Evolutionary conservation across 2,888 invertebrate species (phyloP).

Genomic region (Calliphora vomitoria): DNA sequence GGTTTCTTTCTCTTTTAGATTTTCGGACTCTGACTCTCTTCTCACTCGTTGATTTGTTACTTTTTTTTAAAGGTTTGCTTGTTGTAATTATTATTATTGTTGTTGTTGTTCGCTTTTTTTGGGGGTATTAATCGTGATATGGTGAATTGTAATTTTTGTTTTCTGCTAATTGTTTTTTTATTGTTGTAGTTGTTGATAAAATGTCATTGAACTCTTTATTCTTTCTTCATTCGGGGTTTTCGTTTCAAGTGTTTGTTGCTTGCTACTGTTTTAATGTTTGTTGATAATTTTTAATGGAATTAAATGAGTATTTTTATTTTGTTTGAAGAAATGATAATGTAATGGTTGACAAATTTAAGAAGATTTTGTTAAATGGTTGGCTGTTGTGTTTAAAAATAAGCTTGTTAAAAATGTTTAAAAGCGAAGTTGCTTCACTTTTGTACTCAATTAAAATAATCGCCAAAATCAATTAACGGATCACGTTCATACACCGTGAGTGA

Average conservation of each 20-base stretch:
- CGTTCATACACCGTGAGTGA: not conserved
- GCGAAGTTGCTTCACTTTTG: not conserved
- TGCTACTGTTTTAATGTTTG: slow-evolving; percentile 40
- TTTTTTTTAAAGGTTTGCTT: slow-evolving; percentile 20
- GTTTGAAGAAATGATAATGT: not conserved
- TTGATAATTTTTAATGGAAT: not conserved
- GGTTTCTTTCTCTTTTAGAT: slow-evolving; percentile 22
- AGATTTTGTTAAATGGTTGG: not conserved
- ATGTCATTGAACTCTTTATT: slow-evolving; percentile 76
- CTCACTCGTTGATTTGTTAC: slow-evolving; percentile 6
- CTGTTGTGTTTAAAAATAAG: not conserved
- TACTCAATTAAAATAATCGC: not conserved
- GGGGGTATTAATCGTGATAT: slow-evolving; percentile 32
- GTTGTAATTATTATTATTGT: not conserved
- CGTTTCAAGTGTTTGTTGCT: slow-evolving; percentile 2
- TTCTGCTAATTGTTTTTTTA: slow-evolving; percentile 43
- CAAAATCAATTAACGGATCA: not conserved
- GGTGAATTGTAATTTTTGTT: slow-evolving; percentile 41
- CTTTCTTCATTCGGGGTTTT: not conserved
- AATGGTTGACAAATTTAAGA: not conserved
- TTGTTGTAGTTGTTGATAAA: slow-evolving; percentile 62
- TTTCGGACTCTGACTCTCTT: not conserved
- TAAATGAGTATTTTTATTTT: not conserved
- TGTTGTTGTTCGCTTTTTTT: not conserved
- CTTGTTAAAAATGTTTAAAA: not conserved